These are phyloP conservation scores for Rhinogobio ventralis DNA, from an alignment of 2,797 vertebrate species.

Conservation along the genomic window DNA sequence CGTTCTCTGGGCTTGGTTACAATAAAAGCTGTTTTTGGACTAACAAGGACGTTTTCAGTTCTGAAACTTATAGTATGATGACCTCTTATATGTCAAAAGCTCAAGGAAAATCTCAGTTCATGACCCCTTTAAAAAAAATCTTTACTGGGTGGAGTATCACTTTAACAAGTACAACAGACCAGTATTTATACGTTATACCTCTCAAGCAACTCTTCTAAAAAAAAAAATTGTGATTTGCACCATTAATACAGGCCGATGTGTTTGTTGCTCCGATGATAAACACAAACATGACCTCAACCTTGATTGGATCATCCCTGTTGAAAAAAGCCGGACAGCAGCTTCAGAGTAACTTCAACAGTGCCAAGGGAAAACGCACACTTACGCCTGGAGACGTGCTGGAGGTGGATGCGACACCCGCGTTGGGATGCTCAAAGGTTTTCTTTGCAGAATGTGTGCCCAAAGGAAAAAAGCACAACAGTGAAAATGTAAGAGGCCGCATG, in stretches of 20 bases:
- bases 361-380: neutral
- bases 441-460: conserved; percentile 70
- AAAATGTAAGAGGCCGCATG: conserved; percentile 60
- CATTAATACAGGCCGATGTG: conserved; percentile 65
- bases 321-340: conserved; percentile 61
- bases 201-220: neutral
- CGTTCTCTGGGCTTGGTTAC: no score
- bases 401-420: conserved; percentile 54
- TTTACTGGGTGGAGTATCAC: neutral
- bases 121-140: no score
- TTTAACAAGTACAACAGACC: conserved; percentile 14
- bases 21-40: no score
- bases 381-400: conserved; percentile 67
- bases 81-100: no score
- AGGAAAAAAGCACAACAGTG: conserved; percentile 58
- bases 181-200: neutral
- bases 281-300: conserved; percentile 60
- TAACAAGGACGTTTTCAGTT: no score
- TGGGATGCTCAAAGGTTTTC: conserved; percentile 70
- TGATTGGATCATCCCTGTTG: conserved; percentile 58
- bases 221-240: neutral
- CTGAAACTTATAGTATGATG: no score
- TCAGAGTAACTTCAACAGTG: conserved; percentile 44
- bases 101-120: no score
- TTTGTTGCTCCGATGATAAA: conserved; percentile 69